phyloP scores from a whole-genome alignment of 1,140 invertebrate species.

The Apis cerana region DNA sequence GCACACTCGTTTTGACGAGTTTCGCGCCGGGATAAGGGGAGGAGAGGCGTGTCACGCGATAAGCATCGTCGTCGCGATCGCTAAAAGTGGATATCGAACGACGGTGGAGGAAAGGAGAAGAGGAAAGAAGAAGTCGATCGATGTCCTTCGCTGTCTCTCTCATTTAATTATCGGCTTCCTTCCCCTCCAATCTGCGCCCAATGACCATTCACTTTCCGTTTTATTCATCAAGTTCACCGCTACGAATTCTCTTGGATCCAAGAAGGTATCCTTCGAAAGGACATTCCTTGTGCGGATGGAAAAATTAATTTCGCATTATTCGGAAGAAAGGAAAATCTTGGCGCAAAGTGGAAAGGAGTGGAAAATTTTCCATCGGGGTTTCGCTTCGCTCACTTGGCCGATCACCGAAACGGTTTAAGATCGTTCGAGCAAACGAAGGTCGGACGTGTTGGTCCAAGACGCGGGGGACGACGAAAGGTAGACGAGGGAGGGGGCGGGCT shows the following conservation, averaged over 20 bases:
- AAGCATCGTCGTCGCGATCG: slow-evolving; percentile 20
- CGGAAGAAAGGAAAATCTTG: too few species aligned
- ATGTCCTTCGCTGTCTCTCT: neutral
- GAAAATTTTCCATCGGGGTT: too few species aligned
- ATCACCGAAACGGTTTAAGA: slow-evolving; percentile 45
- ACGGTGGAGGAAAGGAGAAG: too few species aligned
- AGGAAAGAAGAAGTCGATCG: neutral
- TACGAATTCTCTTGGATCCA: too few species aligned
- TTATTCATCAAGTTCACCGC: too few species aligned
- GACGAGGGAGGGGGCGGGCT: slow-evolving; percentile 34
- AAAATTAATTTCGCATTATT: too few species aligned
- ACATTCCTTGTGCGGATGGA: too few species aligned
- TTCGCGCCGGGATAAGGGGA: slow-evolving; percentile 6
- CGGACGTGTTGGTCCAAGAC: slow-evolving; percentile 44
- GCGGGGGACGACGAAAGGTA: neutral
- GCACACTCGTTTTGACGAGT: slow-evolving; percentile 42
- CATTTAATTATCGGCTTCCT: slow-evolving; percentile 15
- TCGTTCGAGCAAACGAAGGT: slow-evolving; percentile 53
- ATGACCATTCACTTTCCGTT: slow-evolving; percentile 4
- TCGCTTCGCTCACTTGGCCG: too few species aligned
- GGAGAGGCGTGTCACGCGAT: slow-evolving; percentile 24
- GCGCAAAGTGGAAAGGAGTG: too few species aligned
- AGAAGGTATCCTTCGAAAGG: too few species aligned
- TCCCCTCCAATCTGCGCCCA: neutral
- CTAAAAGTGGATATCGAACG: slow-evolving; percentile 15